These are phyloP conservation scores for Podarcis siculus DNA, from an alignment of 2,797 vertebrate species.

Conservation along the genomic window DNA sequence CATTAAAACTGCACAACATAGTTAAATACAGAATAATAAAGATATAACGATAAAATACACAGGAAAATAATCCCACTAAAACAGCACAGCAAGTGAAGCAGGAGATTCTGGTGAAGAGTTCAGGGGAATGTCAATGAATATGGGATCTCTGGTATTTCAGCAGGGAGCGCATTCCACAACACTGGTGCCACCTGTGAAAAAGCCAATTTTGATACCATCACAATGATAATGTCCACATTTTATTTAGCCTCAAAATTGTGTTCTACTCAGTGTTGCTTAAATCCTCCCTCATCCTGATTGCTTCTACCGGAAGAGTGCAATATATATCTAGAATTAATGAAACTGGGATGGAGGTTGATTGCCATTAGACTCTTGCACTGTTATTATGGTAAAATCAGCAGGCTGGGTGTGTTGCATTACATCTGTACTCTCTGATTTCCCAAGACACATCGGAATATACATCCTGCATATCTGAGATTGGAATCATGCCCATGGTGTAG, in stretches of 20 bases:
- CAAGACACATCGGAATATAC: neutral
- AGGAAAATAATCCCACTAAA: too few relatives aligned
- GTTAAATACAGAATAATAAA: too few relatives aligned
- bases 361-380: neutral
- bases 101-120: too few relatives aligned
- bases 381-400: neutral
- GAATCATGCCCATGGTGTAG: neutral
- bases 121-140: too few relatives aligned
- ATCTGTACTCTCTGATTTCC: constrained; percentile 10
- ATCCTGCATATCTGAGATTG: neutral
- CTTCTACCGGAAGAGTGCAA: neutral
- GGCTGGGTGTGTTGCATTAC: neutral
- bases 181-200: too few relatives aligned
- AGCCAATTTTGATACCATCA: neutral
- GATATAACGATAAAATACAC: too few relatives aligned
- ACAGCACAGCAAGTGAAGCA: too few relatives aligned
- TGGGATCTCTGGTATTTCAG: too few relatives aligned
- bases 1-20: too few relatives aligned
- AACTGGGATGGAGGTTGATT: neutral
- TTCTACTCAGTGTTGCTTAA: neutral
- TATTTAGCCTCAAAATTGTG: neutral
- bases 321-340: neutral
- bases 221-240: neutral
- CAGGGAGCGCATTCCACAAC: too few relatives aligned
- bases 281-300: neutral